Base-by-base conservation (phyloP, 2,797 vertebrate genomes). In the Poecilia gillii region DNA sequence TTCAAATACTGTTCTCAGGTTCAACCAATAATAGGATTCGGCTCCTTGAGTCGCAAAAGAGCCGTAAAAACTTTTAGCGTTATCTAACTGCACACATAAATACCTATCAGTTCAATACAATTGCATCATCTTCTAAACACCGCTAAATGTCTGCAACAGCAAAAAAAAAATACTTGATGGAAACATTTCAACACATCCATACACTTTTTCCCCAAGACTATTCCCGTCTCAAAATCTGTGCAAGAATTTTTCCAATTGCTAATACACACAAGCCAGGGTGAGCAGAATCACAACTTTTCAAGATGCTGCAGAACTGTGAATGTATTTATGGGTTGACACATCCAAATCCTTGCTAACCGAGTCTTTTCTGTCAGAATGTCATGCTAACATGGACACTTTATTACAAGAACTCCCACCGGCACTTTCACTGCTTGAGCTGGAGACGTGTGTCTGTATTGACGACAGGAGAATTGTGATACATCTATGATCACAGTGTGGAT, bases 61-160 rank as follows among this genome's bases (percentile, higher is more conserved):
- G 76, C 76, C 81, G 83, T 80, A 39, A 73, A 78, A 86, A 84
- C 82, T 91, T 91, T 92, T 85, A 84, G 85, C 43, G 28, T 84
- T 91, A 91, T 92, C 85, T 84, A 76, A 79, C 84, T 83, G 81
- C 45, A 78, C 77, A 87, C 92, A 89, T 91, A 93, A 92, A 92
- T 91, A 92, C 91, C 86, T 85, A 86, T 87, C 85, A 91, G 88
- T 91, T 93, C 90, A 94, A 94, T 80, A 72, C 81, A 74, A 85
- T 82, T 73, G 86, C 73, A 64, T 91, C 90, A 87, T 83, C 85
- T 84, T 88, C 83, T 28, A 90, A 91, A 91, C 84, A 85, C 82
- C 93, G 94, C 92, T 94, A 93, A 93, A 90, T 78, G 59, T 74
- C 85, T 87, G 86, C 88, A 85, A 74, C 85, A 39, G 85, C 74